phyloP scores from a whole-genome alignment of 2,113 vertebrate genomes.

The Oncorhynchus gorbuscha region DNA sequence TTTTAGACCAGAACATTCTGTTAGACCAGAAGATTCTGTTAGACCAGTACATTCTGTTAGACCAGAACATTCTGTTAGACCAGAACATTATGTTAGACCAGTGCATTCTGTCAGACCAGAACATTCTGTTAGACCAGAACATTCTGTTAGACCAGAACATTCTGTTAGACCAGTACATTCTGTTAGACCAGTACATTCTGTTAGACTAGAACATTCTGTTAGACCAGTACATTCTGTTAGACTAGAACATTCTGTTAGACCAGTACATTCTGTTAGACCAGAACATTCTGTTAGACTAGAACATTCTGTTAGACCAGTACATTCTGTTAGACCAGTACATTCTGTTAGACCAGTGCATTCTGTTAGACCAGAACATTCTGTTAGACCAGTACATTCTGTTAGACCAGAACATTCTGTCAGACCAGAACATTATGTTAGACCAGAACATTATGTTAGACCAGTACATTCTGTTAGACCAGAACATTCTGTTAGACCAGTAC shows the following conservation, averaged over 20 bases:
- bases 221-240: slow-evolving; percentile 45
- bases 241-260: slow-evolving; percentile 45
- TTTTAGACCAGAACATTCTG: too few species aligned
- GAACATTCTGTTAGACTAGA: too few species aligned
- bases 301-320: slow-evolving; percentile 43
- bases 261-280: slow-evolving; percentile 49
- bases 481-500: slow-evolving; percentile 43
- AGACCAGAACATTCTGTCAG: neutral
- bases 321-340: slow-evolving; percentile 43
- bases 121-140: slow-evolving; percentile 39
- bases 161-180: slow-evolving; percentile 43
- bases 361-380: too few species aligned
- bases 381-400: slow-evolving; percentile 61
- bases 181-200: slow-evolving; percentile 43
- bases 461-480: slow-evolving; percentile 42
- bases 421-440: slow-evolving; percentile 49
- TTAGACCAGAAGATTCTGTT: too few species aligned
- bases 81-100: slow-evolving; percentile 45
- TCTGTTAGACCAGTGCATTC: slow-evolving; percentile 52
- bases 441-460: too few species aligned
- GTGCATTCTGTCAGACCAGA: too few species aligned
- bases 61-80: slow-evolving; percentile 49
- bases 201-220: slow-evolving; percentile 30
- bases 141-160: slow-evolving; percentile 39
- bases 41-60: neutral